These are phyloP conservation scores for Papilio demoleus DNA, from an alignment of 2,888 invertebrate genomes.

Conservation along the genomic window DNA sequence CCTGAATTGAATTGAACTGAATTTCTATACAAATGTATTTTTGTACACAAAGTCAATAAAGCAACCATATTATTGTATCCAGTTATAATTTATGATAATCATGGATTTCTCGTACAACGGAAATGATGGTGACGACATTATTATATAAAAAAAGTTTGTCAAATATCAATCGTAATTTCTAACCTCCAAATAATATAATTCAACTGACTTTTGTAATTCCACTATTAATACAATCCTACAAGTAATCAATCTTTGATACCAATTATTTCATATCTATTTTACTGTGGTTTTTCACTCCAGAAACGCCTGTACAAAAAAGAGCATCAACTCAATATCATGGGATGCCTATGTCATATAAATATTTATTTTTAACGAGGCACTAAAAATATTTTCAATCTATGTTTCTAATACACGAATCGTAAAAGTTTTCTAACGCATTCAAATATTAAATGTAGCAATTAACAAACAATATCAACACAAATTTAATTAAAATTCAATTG, in stretches of 20 bases:
- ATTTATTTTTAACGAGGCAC: neutral
- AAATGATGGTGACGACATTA: too few relatives aligned
- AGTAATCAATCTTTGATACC: neutral
- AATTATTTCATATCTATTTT: neutral
- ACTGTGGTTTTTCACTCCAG: neutral
- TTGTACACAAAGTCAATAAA: too few relatives aligned
- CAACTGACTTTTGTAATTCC: neutral
- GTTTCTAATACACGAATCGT: constrained; percentile 12
- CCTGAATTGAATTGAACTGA: too few relatives aligned
- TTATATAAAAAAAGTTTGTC: neutral
- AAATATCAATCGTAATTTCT: neutral
- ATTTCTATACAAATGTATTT: too few relatives aligned
- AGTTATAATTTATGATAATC: too few relatives aligned
- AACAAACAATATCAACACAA: constrained; percentile 37
- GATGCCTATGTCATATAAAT: neutral
- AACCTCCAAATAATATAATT: neutral
- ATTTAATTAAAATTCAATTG: constrained; percentile 50
- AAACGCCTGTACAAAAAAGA: neutral
- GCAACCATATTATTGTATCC: too few relatives aligned
- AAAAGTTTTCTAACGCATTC: constrained; percentile 24
- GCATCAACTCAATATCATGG: neutral
- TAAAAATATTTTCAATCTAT: neutral
- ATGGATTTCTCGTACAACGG: too few relatives aligned
- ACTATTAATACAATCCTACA: neutral
- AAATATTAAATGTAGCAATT: constrained; percentile 24